A percentile compares a stretch with the other conserved stretches of the same genome.
Conservation (phyloP, 2,888 invertebrate genomes). For the Chymomyza caudatula region DNA sequence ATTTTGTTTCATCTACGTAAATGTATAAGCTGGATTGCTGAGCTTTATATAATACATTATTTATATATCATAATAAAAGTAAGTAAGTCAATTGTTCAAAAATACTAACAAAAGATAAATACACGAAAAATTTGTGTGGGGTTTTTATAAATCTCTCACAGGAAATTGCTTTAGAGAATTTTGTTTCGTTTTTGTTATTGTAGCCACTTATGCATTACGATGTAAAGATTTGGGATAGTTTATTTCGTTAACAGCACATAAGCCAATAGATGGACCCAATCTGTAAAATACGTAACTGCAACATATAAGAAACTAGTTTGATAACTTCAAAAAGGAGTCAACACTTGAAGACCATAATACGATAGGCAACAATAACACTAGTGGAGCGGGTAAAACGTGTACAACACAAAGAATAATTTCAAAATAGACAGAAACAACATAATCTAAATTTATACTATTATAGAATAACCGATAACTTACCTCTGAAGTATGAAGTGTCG, state of each 20-base stretch:
- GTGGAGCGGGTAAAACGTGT: neutral
- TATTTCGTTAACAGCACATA: constrained; percentile 44
- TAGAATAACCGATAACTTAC: constrained; percentile 74
- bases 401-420: neutral
- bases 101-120: constrained; percentile 73
- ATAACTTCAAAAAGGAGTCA: neutral
- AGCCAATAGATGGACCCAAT: constrained; percentile 53
- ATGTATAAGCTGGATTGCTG: constrained; percentile 74
- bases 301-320: neutral
- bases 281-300: constrained; percentile 39
- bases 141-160: constrained; percentile 57
- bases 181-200: constrained; percentile 3
- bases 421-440: neutral
- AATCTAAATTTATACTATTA: neutral
- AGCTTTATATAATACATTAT: constrained; percentile 72
- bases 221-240: constrained; percentile 10
- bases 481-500: constrained; percentile 81
- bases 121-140: constrained; percentile 55
- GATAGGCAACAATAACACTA: constrained; percentile 1
- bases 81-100: constrained; percentile 60
- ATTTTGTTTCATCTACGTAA: constrained; percentile 67
- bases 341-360: neutral
- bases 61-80: constrained; percentile 61
- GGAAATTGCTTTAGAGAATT: constrained; percentile 55
- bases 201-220: neutral